Evolutionary conservation across 1,140 invertebrate species (phyloP).

Genomic region (Neelides sp.): DNA sequence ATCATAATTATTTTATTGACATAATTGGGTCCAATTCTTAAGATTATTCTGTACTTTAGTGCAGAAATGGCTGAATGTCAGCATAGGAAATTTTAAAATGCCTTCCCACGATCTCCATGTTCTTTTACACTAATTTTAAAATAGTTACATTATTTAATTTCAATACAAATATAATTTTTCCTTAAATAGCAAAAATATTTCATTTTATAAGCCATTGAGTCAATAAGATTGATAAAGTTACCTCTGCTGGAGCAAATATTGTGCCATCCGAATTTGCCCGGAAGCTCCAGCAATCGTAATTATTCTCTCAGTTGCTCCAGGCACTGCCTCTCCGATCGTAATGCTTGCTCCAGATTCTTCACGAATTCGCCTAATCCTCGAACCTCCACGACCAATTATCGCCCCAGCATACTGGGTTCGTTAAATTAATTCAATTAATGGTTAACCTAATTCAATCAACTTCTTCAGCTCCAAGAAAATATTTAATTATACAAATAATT

Average conservation of each 20-base stretch:
- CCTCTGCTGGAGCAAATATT: conserved; percentile 73
- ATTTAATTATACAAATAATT: too few species aligned
- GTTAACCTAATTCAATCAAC: too few species aligned
- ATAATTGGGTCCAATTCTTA: too few species aligned
- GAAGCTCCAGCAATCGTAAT: conserved; percentile 87
- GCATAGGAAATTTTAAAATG: too few species aligned
- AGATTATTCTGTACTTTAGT: too few species aligned
- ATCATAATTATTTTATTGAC: too few species aligned
- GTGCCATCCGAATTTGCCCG: conserved; percentile 92
- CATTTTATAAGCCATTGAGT: too few species aligned
- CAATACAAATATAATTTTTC: not conserved
- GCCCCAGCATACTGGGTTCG: conserved; percentile 77
- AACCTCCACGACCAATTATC: conserved; percentile 93
- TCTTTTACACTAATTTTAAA: conserved; percentile 24
- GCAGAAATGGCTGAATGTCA: too few species aligned
- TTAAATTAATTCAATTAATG: too few species aligned
- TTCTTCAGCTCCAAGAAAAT: too few species aligned
- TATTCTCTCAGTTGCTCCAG: conserved; percentile 82
- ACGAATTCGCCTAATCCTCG: conserved; percentile 83
- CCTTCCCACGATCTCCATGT: conserved; percentile 27
- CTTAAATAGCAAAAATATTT: too few species aligned
- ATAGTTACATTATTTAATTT: conserved; percentile 3
- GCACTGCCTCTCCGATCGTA: conserved; percentile 84
- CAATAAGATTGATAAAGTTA: conserved; percentile 1
- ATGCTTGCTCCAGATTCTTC: conserved; percentile 87